phyloP scores from a whole-genome alignment of 2,113 vertebrate species.

The Odocoileus hemionus region DNA sequence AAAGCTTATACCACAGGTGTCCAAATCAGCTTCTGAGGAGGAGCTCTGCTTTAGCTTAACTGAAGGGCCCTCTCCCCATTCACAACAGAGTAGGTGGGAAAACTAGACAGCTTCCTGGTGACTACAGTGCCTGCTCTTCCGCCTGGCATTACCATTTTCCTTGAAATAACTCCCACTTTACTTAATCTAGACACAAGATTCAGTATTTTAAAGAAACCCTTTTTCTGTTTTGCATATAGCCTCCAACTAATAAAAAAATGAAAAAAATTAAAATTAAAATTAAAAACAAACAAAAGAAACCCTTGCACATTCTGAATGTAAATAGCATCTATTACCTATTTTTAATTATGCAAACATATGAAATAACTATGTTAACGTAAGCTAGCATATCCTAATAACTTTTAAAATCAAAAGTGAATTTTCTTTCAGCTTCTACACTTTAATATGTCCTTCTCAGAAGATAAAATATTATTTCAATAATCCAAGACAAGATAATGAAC shows the following conservation, averaged over 20 bases:
- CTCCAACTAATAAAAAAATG: too few relatives aligned
- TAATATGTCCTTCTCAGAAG: neutral
- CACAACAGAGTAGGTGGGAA: neutral
- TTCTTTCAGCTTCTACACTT: constrained; percentile 19
- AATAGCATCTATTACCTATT: neutral
- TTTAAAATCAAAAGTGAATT: constrained; percentile 15
- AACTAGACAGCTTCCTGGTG: neutral
- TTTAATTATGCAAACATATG: constrained; percentile 13
- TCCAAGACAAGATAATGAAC: constrained; percentile 18
- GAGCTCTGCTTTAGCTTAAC: neutral
- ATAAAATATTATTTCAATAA: constrained; percentile 29
- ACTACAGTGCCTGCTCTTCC: neutral
- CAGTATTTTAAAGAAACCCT: constrained; percentile 11
- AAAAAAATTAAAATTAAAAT: too few relatives aligned
- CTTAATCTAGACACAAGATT: neutral
- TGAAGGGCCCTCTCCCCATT: neutral
- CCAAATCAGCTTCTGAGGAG: neutral
- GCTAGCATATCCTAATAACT: constrained; percentile 1
- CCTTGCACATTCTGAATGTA: neutral
- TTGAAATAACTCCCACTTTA: constrained; percentile 1
- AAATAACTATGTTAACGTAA: neutral
- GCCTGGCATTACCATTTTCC: constrained; percentile 1
- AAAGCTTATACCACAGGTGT: neutral
- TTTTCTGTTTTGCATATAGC: too few relatives aligned
- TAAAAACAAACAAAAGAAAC: neutral